Base-by-base conservation (phyloP, 2,797 vertebrate genomes). In the Bothrops alternatus region DNA sequence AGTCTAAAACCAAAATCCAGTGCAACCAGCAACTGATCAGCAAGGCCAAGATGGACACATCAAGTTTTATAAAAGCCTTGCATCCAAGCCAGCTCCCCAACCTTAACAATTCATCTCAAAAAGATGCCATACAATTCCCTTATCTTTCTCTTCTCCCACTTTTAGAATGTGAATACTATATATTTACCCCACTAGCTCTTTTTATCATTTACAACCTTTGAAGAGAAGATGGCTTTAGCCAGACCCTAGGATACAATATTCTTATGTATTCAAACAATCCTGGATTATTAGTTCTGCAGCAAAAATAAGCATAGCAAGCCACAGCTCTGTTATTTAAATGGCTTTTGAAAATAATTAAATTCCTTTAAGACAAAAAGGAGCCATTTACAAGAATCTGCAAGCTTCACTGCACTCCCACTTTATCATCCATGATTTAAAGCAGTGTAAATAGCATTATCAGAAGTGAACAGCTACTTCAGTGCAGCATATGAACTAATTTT, bases 371-470 rank as follows among this genome's bases (percentile, higher is more conserved):
- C 73, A 90, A 69, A 90, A n/a, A 69, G 37, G 1, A 73, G 60
- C 20, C 28, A 73, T 91, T 88, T 92, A 63, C 78, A 86, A 47
- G 53, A 55, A 12, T 10, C 87, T 50, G 37, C 88, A 69, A 92
- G 58, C 23, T 93, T 93, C n/a, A 93, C 65, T 92, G 23, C 25
- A 12, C 92, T 37, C 87, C 0, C 5, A 87, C 73, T 94, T 89
- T 56, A 42, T 63, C 93, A 93, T 94, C 58, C 50, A 92, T 85
- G 58, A 60, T 93, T 90, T 94, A 94, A 50, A 94, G 86, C 69
- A 16, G 90, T 93, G 58, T 28, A 63, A 47, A 93, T 95, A 90
- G n/a, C 88, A 88, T 73, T 26, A 92, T 28, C 0, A 0, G 16
- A 82, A 93, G 61, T 60, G 1, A 93, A 92, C 1, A 90, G n/a